These are phyloP conservation scores for Hiodon tergisus DNA, from an alignment of 2,113 vertebrate genomes.

Conservation along the genomic window DNA sequence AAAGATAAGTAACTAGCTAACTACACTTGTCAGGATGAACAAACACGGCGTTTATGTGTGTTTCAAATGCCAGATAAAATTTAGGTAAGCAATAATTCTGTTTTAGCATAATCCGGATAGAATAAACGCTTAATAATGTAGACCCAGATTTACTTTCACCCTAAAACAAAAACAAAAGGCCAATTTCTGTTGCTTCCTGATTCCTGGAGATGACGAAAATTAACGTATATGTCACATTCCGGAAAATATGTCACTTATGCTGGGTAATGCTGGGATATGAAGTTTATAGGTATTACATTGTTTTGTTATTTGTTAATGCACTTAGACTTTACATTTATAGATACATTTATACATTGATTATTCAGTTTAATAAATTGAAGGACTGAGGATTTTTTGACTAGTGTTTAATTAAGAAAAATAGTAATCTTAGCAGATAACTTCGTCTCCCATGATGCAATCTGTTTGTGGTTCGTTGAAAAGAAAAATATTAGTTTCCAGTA, in stretches of 20 bases:
- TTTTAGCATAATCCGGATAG: background rate
- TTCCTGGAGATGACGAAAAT: constrained; percentile 25
- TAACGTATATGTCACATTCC: constrained; percentile 33
- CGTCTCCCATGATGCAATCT: constrained; percentile 17
- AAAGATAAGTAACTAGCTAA: background rate
- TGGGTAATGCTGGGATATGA: constrained; percentile 1
- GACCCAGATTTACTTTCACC: background rate
- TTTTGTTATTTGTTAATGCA: too few relatives aligned
- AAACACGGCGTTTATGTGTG: too few relatives aligned
- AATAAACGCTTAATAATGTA: constrained; percentile 30
- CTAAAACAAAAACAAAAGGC: constrained; percentile 54
- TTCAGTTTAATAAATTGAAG: too few relatives aligned
- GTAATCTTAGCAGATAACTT: background rate
- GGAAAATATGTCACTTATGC: background rate
- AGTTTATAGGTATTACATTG: too few relatives aligned
- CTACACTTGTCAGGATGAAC: background rate
- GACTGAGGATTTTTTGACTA: too few relatives aligned
- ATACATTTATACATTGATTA: too few relatives aligned
- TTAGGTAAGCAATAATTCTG: background rate
- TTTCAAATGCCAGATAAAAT: background rate
- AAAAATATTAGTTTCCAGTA: background rate
- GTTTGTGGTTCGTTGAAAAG: background rate
- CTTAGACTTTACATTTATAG: too few relatives aligned
- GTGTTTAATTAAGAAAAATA: too few relatives aligned
- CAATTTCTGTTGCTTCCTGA: constrained; percentile 43